Evolutionary conservation across 2,888 invertebrate genomes (phyloP).

Genomic region (Omphaloscelis lunosa): DNA sequence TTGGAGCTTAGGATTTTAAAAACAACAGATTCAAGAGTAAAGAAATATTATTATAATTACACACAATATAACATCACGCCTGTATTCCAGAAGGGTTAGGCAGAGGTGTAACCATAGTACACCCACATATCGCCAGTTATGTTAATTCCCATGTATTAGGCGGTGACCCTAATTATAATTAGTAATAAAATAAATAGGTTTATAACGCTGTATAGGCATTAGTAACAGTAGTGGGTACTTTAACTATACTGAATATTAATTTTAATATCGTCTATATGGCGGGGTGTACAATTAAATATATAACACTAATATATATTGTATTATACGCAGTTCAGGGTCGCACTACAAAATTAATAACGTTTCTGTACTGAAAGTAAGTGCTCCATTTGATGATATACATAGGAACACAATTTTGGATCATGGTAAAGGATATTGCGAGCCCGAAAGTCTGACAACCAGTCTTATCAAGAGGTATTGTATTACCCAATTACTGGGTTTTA

Average conservation of each 20-base stretch:
- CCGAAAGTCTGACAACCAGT: too few species aligned
- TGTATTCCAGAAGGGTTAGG: not conserved
- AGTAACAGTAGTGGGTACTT: not conserved
- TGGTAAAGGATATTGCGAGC: too few species aligned
- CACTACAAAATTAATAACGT: constrained; percentile 4
- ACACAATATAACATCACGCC: not conserved
- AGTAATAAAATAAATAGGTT: not conserved
- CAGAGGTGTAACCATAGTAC: not conserved
- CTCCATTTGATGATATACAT: not conserved
- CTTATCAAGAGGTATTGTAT: too few species aligned
- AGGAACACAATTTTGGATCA: not conserved
- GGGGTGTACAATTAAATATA: constrained; percentile 10
- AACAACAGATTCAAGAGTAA: not conserved
- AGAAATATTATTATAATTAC: not conserved
- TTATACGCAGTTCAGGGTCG: not conserved
- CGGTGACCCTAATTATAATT: not conserved
- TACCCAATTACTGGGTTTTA: too few species aligned
- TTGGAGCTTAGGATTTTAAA: not conserved
- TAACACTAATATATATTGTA: constrained; percentile 12
- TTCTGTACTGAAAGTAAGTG: not conserved
- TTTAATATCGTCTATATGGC: constrained; percentile 21
- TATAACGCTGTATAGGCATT: not conserved
- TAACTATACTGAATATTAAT: constrained; percentile 19
- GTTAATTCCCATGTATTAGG: not conserved
- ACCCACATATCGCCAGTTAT: not conserved